A percentile compares a stretch with the other conserved stretches of the same genome.
phyloP scores from a whole-genome alignment of 2,797 vertebrate genomes.

The Tauraco hartlaubi region DNA sequence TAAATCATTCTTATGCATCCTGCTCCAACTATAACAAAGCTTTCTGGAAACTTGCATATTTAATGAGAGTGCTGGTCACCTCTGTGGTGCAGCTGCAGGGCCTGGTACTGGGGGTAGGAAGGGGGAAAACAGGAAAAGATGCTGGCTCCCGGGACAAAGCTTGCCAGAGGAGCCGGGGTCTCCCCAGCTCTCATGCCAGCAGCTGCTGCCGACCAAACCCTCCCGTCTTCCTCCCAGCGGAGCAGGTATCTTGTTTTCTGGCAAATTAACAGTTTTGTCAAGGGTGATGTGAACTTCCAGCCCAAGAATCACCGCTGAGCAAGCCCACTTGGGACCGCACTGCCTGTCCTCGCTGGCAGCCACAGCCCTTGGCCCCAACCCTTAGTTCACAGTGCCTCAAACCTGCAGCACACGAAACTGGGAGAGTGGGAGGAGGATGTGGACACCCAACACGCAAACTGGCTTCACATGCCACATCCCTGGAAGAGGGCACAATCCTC shows the following conservation, averaged over 20 bases:
- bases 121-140: not conserved
- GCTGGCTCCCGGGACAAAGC: not conserved
- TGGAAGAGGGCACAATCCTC: not conserved
- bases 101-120: not conserved
- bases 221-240: not conserved
- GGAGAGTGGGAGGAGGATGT: not conserved
- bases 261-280: not conserved
- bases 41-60: not conserved
- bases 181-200: not conserved
- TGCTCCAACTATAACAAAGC: not conserved
- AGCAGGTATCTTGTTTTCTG: not conserved
- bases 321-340: not conserved
- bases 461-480: fast-evolving
- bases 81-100: not conserved
- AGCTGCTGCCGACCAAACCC: not conserved
- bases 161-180: not conserved
- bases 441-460: not conserved
- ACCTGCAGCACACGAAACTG: not conserved
- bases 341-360: not conserved
- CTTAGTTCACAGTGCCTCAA: not conserved
- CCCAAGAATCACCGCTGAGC: not conserved
- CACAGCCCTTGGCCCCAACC: not conserved
- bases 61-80: not conserved
- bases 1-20: not conserved
- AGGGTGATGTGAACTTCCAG: not conserved